These are phyloP conservation scores for Pandemis corylana DNA, from an alignment of 2,888 invertebrate species.

Conservation along the genomic window DNA sequence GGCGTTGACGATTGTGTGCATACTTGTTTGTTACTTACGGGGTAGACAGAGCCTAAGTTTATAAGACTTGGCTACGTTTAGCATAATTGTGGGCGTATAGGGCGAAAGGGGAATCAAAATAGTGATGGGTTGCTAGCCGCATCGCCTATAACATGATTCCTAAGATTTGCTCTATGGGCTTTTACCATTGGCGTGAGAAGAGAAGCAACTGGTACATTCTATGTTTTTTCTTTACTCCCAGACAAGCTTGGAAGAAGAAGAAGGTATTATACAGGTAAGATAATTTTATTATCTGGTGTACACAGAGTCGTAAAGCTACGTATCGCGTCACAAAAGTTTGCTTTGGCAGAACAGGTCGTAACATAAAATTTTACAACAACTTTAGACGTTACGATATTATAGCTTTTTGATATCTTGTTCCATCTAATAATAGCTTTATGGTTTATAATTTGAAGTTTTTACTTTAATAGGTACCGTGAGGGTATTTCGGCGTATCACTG, in stretches of 20 bases:
- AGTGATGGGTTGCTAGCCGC: too few species aligned
- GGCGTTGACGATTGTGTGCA: not conserved
- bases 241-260: too few species aligned
- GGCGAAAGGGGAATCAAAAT: too few species aligned
- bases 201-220: too few species aligned
- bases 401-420: conserved; percentile 78
- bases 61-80: too few species aligned
- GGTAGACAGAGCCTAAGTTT: too few species aligned
- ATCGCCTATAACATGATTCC: too few species aligned
- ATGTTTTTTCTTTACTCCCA: too few species aligned
- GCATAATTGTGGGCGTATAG: too few species aligned
- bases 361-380: conserved; percentile 82
- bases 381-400: conserved; percentile 75
- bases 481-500: not conserved
- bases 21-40: not conserved
- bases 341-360: conserved; percentile 73
- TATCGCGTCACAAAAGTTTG: conserved; percentile 72
- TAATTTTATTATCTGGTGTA: conserved; percentile 51
- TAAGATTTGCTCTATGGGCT: too few species aligned
- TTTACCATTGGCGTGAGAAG: too few species aligned
- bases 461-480: conserved; percentile 7
- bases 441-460: conserved; percentile 64
- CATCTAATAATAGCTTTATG: conserved; percentile 76
- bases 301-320: conserved; percentile 64
- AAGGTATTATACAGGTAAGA: conserved; percentile 9